phyloP scores from a whole-genome alignment of 37 sponge, comb jelly and placozoan genomes.

The Agelas oroides region DNA sequence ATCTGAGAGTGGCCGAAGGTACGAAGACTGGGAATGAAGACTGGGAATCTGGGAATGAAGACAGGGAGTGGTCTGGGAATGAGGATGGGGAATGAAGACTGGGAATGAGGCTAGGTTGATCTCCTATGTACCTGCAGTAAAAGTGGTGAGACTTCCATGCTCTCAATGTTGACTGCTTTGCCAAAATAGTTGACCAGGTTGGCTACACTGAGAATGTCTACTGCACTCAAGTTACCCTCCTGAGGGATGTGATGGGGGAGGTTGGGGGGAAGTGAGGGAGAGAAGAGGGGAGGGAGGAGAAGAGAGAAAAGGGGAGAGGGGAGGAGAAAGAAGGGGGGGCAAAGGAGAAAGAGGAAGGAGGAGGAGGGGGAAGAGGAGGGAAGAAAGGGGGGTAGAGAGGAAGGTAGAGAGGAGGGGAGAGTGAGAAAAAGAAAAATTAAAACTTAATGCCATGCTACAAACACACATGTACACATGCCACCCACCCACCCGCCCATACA shows the following conservation, averaged over 20 bases:
- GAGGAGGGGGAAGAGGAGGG: not conserved
- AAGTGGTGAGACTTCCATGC: conserved; percentile 83
- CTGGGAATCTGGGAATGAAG: too few species aligned
- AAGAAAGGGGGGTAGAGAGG: conserved; percentile 2
- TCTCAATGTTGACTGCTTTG: conserved; percentile 76
- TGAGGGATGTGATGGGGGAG: conserved; percentile 88
- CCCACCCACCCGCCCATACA: too few species aligned
- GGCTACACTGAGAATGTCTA: too few species aligned
- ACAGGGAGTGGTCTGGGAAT: too few species aligned
- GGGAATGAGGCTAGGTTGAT: too few species aligned
- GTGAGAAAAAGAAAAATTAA: too few species aligned
- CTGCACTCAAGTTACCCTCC: too few species aligned
- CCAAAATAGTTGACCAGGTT: conserved; percentile 98
- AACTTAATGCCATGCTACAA: too few species aligned
- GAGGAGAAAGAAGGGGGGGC: not conserved
- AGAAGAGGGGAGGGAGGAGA: not conserved
- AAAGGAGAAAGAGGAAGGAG: not conserved
- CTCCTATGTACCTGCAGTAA: conserved; percentile 92
- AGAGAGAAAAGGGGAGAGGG: not conserved
- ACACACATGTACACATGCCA: not conserved
- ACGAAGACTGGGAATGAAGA: too few species aligned
- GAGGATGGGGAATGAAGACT: too few species aligned
- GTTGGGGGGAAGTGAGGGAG: not conserved
- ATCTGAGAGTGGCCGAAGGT: too few species aligned
- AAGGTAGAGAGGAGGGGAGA: too few species aligned